phyloP scores from a whole-genome alignment of 2,113 vertebrate species.

The Eurypyga helias region DNA sequence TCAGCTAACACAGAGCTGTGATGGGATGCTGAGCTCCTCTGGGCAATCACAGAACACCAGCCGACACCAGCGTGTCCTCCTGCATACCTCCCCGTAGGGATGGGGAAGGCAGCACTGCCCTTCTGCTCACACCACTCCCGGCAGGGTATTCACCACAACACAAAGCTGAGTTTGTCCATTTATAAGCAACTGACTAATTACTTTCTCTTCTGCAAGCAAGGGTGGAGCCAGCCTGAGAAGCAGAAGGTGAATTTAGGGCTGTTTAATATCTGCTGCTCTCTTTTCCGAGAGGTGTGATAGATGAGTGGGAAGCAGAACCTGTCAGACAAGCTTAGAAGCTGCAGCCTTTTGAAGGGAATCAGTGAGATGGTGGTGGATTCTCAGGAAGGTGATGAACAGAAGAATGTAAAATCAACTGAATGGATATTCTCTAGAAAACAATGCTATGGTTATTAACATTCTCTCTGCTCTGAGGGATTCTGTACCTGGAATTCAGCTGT shows the following conservation, averaged over 20 bases:
- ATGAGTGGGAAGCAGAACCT: slow-evolving; percentile 38
- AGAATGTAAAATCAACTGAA: not conserved
- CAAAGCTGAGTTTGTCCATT: not conserved
- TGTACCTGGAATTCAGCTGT: slow-evolving; percentile 74
- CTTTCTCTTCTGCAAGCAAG: not conserved
- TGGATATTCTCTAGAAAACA: not conserved
- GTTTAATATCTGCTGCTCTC: not conserved
- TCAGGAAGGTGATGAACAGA: not conserved
- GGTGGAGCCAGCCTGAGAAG: slow-evolving; percentile 16
- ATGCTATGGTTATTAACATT: not conserved
- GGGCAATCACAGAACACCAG: not conserved
- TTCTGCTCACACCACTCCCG: not conserved
- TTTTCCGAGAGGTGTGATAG: slow-evolving; percentile 15
- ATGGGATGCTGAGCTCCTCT: not conserved
- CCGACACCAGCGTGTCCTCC: not conserved
- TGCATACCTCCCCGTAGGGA: accelerated
- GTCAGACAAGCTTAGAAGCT: slow-evolving; percentile 5
- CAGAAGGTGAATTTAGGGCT: not conserved
- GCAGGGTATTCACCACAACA: not conserved
- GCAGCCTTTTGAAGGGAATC: not conserved
- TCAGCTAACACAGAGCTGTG: not conserved
- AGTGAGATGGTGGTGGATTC: not conserved
- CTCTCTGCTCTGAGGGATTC: not conserved
- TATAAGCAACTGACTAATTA: not conserved
- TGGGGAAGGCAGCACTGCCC: not conserved